Evolutionary conservation across 2,797 vertebrate genomes (phyloP), one percentile per base, ranked within the genome.

Genomic region (Pithecia hirsuta): DNA sequence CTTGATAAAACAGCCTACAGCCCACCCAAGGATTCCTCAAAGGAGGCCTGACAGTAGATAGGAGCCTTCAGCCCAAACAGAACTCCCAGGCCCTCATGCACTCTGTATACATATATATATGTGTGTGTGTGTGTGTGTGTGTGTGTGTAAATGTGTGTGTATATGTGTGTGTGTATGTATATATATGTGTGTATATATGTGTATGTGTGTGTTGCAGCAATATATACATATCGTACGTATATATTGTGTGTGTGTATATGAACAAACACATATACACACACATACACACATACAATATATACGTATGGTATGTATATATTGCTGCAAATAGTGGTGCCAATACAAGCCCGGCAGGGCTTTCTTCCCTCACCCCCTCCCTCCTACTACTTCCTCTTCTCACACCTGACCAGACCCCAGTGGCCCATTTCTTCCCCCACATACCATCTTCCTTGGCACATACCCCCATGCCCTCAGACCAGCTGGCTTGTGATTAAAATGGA

Each of bases 401-500:
- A 76, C 93, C 94, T 96, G 96, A 93, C 74, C 30, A 93, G 50
- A 88, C 55, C 84, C 79, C 24, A 30, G 30, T 10, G 1, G 76
- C 79, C 67, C 89, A 75, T 11, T 0, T 81, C 78, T 44, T 74
- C 92, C 89, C 84, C 41, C 81, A 41, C 84, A 94, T 79, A 57
- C 64, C 80, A 75, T 89, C 95, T 89, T 92, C 95, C 82, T 76
- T 48, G 92, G 96, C 95, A 97, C 83, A 83, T 55, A 82, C 19
- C 89, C 93, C 74, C 0, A 1, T 88, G 95, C 96, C 97, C 90
- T 98, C 93, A 70, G 24, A 98, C 96, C 98, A 98, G 97, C 96
- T 98, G 98, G 96, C 97, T 91, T 89, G 90, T 30, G 96, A 97
- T 98, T 97, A 98, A 98, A 97, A 98, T 89, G 95, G 96, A 98